Conservation (phyloP, 2,888 invertebrate species). For the Epirrhoe tristata region DNA sequence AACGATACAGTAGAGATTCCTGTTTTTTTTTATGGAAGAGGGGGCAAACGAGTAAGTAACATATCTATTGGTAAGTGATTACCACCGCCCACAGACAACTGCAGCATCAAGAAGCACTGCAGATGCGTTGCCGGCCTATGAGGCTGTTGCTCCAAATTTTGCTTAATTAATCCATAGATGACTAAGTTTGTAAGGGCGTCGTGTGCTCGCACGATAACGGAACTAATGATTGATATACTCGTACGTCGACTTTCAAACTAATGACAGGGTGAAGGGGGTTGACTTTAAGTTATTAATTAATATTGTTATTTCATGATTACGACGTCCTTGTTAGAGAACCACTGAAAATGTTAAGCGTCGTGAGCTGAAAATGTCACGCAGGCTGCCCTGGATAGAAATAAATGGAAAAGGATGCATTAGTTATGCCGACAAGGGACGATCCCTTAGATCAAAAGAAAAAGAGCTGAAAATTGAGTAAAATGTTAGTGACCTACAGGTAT, state of each 20-base stretch:
- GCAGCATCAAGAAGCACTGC: too few species aligned
- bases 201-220: conserved; percentile 75
- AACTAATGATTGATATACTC: conserved; percentile 83
- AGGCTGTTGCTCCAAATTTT: conserved; percentile 48
- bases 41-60: too few species aligned
- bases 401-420: too few species aligned
- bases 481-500: too few species aligned
- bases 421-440: too few species aligned
- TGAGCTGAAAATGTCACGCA: conserved; percentile 11
- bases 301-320: conserved; percentile 67
- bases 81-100: too few species aligned
- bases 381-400: too few species aligned
- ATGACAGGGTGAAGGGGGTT: conserved; percentile 82
- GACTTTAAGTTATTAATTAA: conserved; percentile 84
- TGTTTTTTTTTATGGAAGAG: too few species aligned
- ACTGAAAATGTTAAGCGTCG: conserved; percentile 3
- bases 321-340: conserved; percentile 13
- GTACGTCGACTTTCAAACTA: conserved; percentile 77
- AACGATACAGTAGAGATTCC: conserved; percentile 6
- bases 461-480: too few species aligned
- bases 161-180: conserved; percentile 64
- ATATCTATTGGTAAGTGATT: too few species aligned
- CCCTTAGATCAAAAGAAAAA: too few species aligned
- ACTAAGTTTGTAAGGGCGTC: conserved; percentile 67
- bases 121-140: too few species aligned